These are phyloP conservation scores for Oriolus oriolus DNA, from an alignment of 2,113 vertebrate species.

Conservation along the genomic window DNA sequence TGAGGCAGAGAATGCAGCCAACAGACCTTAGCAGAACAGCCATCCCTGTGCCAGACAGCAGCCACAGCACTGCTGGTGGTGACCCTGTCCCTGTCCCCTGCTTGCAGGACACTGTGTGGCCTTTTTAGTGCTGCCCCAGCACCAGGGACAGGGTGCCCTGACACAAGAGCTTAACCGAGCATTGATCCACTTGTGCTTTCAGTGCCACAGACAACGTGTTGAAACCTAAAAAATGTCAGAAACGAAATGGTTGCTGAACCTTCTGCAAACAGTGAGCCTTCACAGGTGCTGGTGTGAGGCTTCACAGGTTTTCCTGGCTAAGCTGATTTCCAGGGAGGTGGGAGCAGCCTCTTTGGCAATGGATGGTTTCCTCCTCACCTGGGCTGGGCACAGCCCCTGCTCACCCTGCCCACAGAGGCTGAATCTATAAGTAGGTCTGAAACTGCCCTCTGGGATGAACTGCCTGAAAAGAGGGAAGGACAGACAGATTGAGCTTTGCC, in stretches of 20 bases:
- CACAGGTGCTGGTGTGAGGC: not conserved
- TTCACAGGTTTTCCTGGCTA: not conserved
- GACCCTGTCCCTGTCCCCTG: not conserved
- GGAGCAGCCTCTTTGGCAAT: not conserved
- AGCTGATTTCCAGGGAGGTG: not conserved
- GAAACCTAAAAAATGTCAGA: not conserved
- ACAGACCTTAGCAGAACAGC: not conserved
- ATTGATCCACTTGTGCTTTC: not conserved
- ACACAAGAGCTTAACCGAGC: not conserved
- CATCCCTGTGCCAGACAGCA: not conserved
- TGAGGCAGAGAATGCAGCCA: not conserved
- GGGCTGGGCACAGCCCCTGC: not conserved
- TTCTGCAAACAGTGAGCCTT: not conserved
- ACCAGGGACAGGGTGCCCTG: not conserved
- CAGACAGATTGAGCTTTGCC: not conserved
- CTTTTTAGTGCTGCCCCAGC: not conserved
- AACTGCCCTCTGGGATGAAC: not conserved
- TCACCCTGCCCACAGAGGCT: not conserved
- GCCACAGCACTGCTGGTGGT: not conserved
- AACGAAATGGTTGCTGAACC: not conserved
- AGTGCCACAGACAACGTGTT: not conserved
- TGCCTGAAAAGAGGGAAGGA: not conserved
- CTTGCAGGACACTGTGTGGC: not conserved
- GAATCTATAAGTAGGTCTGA: not conserved
- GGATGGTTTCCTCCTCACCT: not conserved